Percentiles rank a stretch among this genome's conserved stretches.
Evolutionary conservation across 2,888 invertebrate species (phyloP).

Genomic region (Carcina quercana): DNA sequence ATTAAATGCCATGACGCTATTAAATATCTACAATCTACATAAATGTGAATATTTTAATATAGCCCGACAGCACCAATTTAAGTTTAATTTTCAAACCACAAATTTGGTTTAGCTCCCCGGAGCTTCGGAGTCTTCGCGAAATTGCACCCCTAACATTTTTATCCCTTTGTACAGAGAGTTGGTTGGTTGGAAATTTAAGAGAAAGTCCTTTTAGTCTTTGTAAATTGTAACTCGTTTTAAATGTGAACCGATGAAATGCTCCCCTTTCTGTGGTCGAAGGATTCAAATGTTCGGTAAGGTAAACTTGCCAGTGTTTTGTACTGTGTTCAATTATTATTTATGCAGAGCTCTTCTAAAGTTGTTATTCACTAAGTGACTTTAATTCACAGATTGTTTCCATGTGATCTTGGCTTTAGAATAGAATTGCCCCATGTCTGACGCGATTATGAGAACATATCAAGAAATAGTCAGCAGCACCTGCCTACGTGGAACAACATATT

Average conservation of each 20-base stretch:
- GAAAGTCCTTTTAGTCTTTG: conserved; percentile 47
- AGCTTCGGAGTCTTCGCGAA: conserved; percentile 49
- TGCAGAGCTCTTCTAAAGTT: no score
- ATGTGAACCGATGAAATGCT: conserved; percentile 36
- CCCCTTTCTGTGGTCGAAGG: conserved; percentile 33
- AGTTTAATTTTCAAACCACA: conserved; percentile 69
- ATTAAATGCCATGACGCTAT: no score
- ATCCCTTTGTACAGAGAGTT: conserved; percentile 62
- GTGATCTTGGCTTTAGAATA: no score
- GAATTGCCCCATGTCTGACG: no score
- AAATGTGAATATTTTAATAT: conserved; percentile 61
- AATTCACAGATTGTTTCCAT: no score
- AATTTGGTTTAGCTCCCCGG: conserved; percentile 68
- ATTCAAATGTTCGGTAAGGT: no score
- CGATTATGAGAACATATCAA: no score
- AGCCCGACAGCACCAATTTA: conserved; percentile 62
- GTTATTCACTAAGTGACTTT: no score
- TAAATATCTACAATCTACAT: conserved; percentile 34
- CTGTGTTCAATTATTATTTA: no score
- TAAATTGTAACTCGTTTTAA: conserved; percentile 50
- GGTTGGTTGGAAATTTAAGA: conserved; percentile 52
- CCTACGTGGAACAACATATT: no score
- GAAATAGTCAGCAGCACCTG: no score
- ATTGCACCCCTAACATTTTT: conserved; percentile 65
- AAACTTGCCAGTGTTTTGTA: no score